These are phyloP conservation scores for Hartigia nigra DNA, from an alignment of 2,888 invertebrate species.

Conservation along the genomic window DNA sequence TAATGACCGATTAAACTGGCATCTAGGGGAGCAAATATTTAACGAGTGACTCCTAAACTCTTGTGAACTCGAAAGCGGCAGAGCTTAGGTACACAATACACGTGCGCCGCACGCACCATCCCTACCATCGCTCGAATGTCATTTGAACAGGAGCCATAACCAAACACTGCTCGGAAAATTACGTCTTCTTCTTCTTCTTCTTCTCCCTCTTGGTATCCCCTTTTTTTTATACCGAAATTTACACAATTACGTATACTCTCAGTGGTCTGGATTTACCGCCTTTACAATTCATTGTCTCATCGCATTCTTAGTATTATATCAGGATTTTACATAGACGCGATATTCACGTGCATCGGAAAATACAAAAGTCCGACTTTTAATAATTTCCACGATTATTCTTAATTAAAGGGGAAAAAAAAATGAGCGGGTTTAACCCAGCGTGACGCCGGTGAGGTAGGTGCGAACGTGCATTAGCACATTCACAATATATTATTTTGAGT, in stretches of 20 bases:
- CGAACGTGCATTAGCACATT: neutral
- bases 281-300: neutral
- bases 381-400: neutral
- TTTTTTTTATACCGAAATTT: neutral
- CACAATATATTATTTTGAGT: neutral
- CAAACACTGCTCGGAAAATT: neutral
- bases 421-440: neutral
- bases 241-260: neutral
- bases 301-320: neutral
- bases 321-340: too few species aligned
- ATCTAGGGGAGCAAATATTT: slow-evolving; percentile 41
- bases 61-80: neutral
- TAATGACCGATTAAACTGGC: slow-evolving; percentile 36
- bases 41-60: slow-evolving; percentile 31
- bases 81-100: neutral
- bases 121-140: neutral
- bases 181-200: neutral
- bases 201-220: too few species aligned
- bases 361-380: neutral
- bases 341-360: neutral
- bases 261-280: neutral
- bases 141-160: neutral
- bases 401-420: neutral
- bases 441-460: neutral
- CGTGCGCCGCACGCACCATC: slow-evolving; percentile 3